Evolutionary conservation across 2,888 invertebrate genomes (phyloP), one percentile per base, ranked within the genome.

Genomic region (Netelia fuscicornis): DNA sequence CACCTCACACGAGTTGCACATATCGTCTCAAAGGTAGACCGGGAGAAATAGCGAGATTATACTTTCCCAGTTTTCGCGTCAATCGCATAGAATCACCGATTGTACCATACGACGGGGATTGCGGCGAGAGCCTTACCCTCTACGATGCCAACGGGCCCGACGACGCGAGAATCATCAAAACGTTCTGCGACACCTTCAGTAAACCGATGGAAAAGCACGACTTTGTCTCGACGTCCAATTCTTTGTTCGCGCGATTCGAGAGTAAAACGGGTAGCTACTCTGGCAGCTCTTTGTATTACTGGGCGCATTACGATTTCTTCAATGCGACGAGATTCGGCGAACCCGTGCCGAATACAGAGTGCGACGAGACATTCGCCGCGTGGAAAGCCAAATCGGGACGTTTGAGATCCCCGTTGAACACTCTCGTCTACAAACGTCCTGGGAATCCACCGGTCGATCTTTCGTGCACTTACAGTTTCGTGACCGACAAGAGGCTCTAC

Each of bases 221-320:
- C 93, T 98, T 98, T 88, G 97, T 98, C 0, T 98, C 98, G 0
- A 97, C 97, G 0, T 97, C 97, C 8, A 97, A 97, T 88, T 96
- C 98, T 0, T 95, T 98, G 89, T 98, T 97, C 91, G 98, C 98
- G 0, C 95, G 98, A 86, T 98, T 98, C 92, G 98, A 98, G 90
- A 98, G 98, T 94, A 98, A 98, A 92, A 98, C 98, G 1, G 98
- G 98, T 25, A 98, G 98, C 87, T 98, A 98, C 90, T 98, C 98
- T 84, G 98, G 98, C 0, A 98, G 98, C n/a, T 98, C 98, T 0
- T 95, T 98, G 13, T 98, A 98, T 94, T 98, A 98, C 93, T 98
- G 98, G 98, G 98, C 98, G 0, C 98, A 98, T 92, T 98, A 98
- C 91, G 98, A 98, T 91, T 98, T 98, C 95, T 98, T 98, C 94